Evolutionary conservation across 2,113 vertebrate genomes (phyloP).

Genomic region (Python bivittatus): DNA sequence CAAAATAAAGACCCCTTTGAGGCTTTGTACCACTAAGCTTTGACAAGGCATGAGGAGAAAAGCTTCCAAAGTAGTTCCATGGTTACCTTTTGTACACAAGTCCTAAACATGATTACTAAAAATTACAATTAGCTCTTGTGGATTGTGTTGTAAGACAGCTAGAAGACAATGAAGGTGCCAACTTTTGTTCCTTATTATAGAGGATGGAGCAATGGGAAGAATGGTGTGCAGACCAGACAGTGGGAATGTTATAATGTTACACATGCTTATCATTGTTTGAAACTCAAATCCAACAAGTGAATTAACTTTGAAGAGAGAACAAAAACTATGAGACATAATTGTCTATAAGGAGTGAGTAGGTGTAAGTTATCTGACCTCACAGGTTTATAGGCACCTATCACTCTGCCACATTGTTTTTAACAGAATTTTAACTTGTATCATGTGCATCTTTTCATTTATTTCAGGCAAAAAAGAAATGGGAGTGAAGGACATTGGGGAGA

Average conservation of each 20-base stretch:
- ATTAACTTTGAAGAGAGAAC: not conserved
- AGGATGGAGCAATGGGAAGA: not conserved
- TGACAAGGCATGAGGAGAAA: not conserved
- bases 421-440: not conserved
- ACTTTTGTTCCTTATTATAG: not conserved
- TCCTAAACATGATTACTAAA: not conserved
- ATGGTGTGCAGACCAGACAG: not conserved
- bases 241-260: not conserved
- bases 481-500: too few relatives aligned
- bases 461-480: slow-evolving; percentile 13
- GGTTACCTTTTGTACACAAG: not conserved
- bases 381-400: not conserved
- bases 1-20: not conserved
- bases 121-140: not conserved
- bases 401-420: not conserved
- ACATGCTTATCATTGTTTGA: not conserved
- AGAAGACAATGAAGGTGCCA: not conserved
- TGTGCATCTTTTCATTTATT: not conserved
- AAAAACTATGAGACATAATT: not conserved
- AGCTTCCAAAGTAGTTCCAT: slow-evolving; percentile 1
- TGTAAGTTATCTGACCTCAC: not conserved
- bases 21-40: not conserved
- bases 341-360: not conserved
- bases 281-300: not conserved
- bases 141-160: not conserved